A percentile compares a stretch with the other conserved stretches of the same genome.
phyloP scores from a whole-genome alignment of 2,113 vertebrate genomes.

The Pelecanoides urinatrix region DNA sequence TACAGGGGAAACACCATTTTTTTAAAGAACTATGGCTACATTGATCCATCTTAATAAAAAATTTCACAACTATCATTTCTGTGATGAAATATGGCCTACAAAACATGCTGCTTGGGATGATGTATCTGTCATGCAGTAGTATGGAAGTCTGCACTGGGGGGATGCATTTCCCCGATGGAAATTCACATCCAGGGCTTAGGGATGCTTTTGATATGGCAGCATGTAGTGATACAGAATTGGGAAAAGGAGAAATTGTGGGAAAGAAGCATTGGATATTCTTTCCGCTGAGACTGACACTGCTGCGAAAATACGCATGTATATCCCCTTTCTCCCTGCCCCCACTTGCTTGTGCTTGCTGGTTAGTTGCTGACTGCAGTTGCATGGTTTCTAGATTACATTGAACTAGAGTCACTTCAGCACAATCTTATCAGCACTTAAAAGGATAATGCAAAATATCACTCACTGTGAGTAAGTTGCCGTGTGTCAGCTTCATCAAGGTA shows the following conservation, averaged over 20 bases:
- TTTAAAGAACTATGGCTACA: background rate
- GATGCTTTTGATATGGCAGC: background rate
- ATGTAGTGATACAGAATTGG: background rate
- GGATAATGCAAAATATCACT: background rate
- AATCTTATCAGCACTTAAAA: background rate
- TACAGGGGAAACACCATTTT: background rate
- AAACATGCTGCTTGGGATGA: background rate
- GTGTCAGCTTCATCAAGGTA: background rate
- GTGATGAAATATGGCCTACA: background rate
- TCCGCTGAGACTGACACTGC: background rate
- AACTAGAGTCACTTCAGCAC: background rate
- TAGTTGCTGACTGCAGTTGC: background rate
- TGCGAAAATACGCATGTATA: background rate
- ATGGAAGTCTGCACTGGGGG: background rate
- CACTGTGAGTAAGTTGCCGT: fast-evolving
- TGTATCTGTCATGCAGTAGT: background rate
- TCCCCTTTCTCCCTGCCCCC: background rate
- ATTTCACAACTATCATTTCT: fast-evolving
- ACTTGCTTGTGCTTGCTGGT: background rate
- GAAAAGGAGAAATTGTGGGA: background rate
- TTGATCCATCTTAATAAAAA: background rate
- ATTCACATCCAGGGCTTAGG: background rate
- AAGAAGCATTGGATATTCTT: background rate
- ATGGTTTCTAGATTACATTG: background rate
- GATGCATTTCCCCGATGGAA: background rate